Conservation (phyloP, 2,888 invertebrate species). For the Agrochola circellaris region DNA sequence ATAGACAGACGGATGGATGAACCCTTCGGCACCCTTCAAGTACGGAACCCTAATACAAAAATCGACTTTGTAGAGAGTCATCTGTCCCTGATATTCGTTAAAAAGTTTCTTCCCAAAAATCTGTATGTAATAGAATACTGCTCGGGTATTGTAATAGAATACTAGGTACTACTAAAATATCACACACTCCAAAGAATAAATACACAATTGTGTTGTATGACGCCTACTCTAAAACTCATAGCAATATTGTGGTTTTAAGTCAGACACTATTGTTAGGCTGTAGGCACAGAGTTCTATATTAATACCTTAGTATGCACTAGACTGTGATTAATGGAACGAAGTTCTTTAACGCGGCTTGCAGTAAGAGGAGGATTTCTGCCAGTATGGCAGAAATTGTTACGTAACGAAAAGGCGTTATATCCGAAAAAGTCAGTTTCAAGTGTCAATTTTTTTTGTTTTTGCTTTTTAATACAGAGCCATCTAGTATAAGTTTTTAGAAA, state of each 20-base stretch:
- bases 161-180: not conserved
- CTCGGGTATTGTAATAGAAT: not conserved
- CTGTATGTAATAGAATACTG: not conserved
- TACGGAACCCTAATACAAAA: no score
- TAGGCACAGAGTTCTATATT: not conserved
- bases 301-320: not conserved
- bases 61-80: not conserved
- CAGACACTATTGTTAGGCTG: not conserved
- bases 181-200: not conserved
- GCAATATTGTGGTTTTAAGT: constrained; percentile 17
- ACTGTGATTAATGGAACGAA: not conserved
- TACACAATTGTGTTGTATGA: not conserved
- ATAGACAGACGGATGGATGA: no score
- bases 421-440: no score
- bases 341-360: no score
- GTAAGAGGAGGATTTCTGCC: no score
- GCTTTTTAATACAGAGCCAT: no score
- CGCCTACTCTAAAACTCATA: constrained; percentile 16
- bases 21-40: no score
- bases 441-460: no score
- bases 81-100: no score
- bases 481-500: no score
- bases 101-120: not conserved
- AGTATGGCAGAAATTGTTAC: no score
- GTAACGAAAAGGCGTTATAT: no score